Evolutionary conservation across 1,140 invertebrate genomes (phyloP), one percentile per base, ranked within the genome.

Genomic region (Caerostris extrusa): DNA sequence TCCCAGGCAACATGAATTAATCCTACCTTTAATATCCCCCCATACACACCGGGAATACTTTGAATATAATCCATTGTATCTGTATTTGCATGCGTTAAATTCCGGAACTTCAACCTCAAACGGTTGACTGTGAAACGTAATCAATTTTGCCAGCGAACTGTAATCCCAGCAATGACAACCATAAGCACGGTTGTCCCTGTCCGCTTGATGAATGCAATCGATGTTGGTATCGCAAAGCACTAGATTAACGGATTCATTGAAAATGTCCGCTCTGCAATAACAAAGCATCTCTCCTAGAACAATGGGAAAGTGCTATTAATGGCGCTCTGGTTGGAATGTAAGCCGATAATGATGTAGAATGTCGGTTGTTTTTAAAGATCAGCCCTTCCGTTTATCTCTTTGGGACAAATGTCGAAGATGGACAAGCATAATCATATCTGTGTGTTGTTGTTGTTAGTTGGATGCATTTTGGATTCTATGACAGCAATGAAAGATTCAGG

Each of bases 61-160:
- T 77, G 71, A 77, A 77, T 77, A 77, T 34, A 34, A 77, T 77
- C 71, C 71, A 77, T 77, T 77, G 71, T 77, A 77, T 77, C 71
- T 77, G 71, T 77, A 77, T 77, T 77, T 77, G 71, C 71, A 77
- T 77, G 34, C 14, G 71, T 77, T 77, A 77, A 77, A 34, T 50
- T 77, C 34, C 34, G 14, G 14, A 34, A 34, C 71, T 8, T 53
- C 71, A 77, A 34, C 71, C 71, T 77, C 71, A 77, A 77, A 50
- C 71, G 71, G 50, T 77, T 77, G 71, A 77, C 71, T 77, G 34
- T 10, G 71, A 77, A 77, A 50, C 71, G 71, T 77, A 77, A 77
- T 77, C 71, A 77, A 77, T 77, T 77, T 77, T 77, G 34, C 71
- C 19, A 77, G 71, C 3, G 50, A 34, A 3, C 8, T 12, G 7